A percentile compares a stretch with the other conserved stretches of the same genome.
phyloP scores from a whole-genome alignment of 1,140 invertebrate species.

The Drosophila lacertosa region DNA sequence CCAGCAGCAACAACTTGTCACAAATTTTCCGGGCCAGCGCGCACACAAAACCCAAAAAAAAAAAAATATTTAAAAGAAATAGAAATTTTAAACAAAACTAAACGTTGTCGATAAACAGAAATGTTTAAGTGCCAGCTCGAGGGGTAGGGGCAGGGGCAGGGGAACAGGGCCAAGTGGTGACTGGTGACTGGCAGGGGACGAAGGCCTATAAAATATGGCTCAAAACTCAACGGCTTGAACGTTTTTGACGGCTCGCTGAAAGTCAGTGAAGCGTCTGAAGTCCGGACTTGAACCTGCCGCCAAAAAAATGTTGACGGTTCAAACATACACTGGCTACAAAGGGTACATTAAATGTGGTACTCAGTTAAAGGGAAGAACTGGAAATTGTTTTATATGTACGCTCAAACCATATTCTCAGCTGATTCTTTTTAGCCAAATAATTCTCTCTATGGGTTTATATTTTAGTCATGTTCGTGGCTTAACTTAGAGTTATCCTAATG shows the following conservation, averaged over 20 bases:
- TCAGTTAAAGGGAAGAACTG: too few relatives aligned
- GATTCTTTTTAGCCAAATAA: too few relatives aligned
- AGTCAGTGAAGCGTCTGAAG: slow-evolving; percentile 40
- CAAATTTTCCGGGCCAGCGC: slow-evolving; percentile 71
- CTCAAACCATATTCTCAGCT: too few relatives aligned
- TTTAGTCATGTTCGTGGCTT: too few relatives aligned
- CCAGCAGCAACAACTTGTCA: slow-evolving; percentile 40
- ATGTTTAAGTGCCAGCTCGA: background rate
- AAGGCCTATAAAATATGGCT: slow-evolving; percentile 31
- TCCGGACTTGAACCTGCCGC: slow-evolving; percentile 20
- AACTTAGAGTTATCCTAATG: too few relatives aligned
- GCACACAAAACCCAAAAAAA: slow-evolving; percentile 26
- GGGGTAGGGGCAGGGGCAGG: background rate
- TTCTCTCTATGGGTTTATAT: too few relatives aligned
- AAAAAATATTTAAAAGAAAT: slow-evolving; percentile 15
- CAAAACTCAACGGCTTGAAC: slow-evolving; percentile 32
- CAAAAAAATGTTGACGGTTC: slow-evolving; percentile 2
- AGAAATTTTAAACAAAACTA: slow-evolving; percentile 37
- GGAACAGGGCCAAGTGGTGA: background rate
- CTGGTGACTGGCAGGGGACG: background rate
- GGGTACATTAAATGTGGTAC: background rate
- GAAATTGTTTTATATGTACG: too few relatives aligned
- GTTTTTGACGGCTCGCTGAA: slow-evolving; percentile 30
- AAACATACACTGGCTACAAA: background rate
- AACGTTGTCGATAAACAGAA: slow-evolving; percentile 46